These are phyloP conservation scores for Orchesella flavescens DNA, from an alignment of 2,888 invertebrate genomes.

Conservation along the genomic window DNA sequence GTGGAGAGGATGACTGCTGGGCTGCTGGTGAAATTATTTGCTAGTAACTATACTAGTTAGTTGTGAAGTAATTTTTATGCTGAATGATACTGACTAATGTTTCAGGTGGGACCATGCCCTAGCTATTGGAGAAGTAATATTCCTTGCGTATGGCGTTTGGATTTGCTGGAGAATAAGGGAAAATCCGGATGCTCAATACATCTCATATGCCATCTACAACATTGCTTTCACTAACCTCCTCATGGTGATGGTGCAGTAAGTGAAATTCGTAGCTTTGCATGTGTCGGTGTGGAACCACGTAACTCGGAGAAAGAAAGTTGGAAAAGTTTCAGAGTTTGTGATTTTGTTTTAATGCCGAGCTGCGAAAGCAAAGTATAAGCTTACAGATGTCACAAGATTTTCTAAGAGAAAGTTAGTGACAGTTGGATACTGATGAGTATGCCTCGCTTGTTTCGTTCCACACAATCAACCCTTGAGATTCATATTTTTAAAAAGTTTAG, in stretches of 20 bases:
- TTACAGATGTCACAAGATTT: background rate
- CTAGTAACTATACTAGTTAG: no score
- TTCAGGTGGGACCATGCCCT: constrained; percentile 71
- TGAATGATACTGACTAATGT: background rate
- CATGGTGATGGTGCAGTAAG: constrained; percentile 95
- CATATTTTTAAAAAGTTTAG: no score
- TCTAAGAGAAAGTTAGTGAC: constrained; percentile 28
- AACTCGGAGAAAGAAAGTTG: background rate
- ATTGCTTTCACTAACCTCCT: constrained; percentile 93
- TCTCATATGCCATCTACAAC: constrained; percentile 95
- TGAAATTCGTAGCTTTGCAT: constrained; percentile 72
- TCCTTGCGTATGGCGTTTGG: constrained; percentile 88
- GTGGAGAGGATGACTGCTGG: no score
- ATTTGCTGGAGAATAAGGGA: constrained; percentile 91
- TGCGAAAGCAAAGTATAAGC: background rate
- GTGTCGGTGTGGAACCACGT: background rate
- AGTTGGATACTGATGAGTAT: constrained; percentile 5
- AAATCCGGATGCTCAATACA: constrained; percentile 84
- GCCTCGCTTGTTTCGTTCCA: background rate
- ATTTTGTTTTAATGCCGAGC: background rate
- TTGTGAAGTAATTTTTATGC: background rate
- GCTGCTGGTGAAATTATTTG: no score
- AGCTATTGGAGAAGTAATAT: constrained; percentile 80
- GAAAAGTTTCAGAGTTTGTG: background rate
- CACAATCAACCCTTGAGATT: no score